Evolutionary conservation across 2,888 invertebrate genomes (phyloP), one percentile per base, ranked within the genome.

Genomic region (Melieria omissa): DNA sequence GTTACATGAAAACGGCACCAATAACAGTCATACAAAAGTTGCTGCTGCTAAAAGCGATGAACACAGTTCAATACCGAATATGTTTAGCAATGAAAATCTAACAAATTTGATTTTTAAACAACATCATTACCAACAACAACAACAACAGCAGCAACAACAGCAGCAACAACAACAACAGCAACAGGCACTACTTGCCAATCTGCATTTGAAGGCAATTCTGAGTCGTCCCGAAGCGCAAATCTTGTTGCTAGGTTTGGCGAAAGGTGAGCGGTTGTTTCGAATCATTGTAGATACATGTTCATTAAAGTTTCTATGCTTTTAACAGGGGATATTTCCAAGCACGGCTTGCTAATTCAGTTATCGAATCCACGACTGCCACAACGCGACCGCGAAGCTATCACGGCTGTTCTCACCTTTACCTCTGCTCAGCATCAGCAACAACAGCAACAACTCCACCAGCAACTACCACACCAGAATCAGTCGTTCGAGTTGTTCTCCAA

Each of bases 121-220:
- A 47, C 80, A 85, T 12, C 78, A 81, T 42, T 85, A 85, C 65
- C 85, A 85, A 58, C 86, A 85, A 61, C 85, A 85, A 58, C 86
- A 85, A 61, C 85, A 84, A 61, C 29, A 29, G 2, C 29, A 29
- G 29, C 84, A 84, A 66, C 82, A 83, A 47, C 80, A 82, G 10
- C 84, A 82, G 47, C 80, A 85, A n/a, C 78, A 81, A 45, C 85
- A 85, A 65, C 85, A 85, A 57, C 86, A 85, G 58, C 85, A 85
- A 73, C 83, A 85, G 0, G 81, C 83, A 10, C 80, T 85, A 44
- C 67, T 86, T 45, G 86, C 85, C 4, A 84, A 84, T 64, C 77
- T 86, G 1, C 85, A 85, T 62, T 71, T 86, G 2, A 86, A 86
- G 74, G 80, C 83, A 1, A 83, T 85, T 54, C 77, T 85, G 1